These are phyloP conservation scores for Orius insidiosus DNA, from an alignment of 1,140 invertebrate genomes.

Conservation along the genomic window DNA sequence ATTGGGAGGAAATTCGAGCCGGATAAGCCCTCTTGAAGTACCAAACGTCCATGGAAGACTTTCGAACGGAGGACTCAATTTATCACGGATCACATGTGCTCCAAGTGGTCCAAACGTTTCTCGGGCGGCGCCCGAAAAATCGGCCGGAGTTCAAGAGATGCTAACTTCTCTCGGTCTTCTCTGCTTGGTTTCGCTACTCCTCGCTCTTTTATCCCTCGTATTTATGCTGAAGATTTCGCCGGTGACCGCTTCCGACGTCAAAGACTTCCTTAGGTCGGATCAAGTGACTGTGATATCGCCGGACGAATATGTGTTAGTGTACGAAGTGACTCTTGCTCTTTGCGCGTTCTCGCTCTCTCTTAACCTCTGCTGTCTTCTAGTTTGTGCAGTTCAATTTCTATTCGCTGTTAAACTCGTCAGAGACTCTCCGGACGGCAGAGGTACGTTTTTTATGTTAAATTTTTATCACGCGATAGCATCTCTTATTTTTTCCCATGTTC, in stretches of 20 bases:
- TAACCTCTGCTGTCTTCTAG: slow-evolving; percentile 76
- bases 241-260: slow-evolving; percentile 30
- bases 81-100: slow-evolving; percentile 18
- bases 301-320: slow-evolving; percentile 70
- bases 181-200: slow-evolving; percentile 62
- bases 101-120: slow-evolving; percentile 7
- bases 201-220: slow-evolving; percentile 65
- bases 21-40: slow-evolving; percentile 29
- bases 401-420: slow-evolving; percentile 81
- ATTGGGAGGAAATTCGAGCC: slow-evolving; percentile 39
- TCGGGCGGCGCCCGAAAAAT: slow-evolving; percentile 15
- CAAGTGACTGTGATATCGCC: slow-evolving; percentile 36
- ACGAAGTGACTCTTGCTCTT: slow-evolving; percentile 75
- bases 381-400: slow-evolving; percentile 85
- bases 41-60: slow-evolving; percentile 15
- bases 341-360: slow-evolving; percentile 72
- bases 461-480: too few species aligned
- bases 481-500: too few species aligned
- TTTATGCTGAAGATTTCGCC: slow-evolving; percentile 73
- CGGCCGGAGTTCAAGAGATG: slow-evolving; percentile 51
- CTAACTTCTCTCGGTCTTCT: slow-evolving; percentile 70
- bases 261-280: slow-evolving; percentile 33
- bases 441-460: too few species aligned
- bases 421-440: slow-evolving; percentile 42
- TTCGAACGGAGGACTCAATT: slow-evolving; percentile 23